Evolutionary conservation across 2,797 vertebrate species (phyloP), one percentile per base, ranked within the genome.

Genomic region (Ara ararauna): DNA sequence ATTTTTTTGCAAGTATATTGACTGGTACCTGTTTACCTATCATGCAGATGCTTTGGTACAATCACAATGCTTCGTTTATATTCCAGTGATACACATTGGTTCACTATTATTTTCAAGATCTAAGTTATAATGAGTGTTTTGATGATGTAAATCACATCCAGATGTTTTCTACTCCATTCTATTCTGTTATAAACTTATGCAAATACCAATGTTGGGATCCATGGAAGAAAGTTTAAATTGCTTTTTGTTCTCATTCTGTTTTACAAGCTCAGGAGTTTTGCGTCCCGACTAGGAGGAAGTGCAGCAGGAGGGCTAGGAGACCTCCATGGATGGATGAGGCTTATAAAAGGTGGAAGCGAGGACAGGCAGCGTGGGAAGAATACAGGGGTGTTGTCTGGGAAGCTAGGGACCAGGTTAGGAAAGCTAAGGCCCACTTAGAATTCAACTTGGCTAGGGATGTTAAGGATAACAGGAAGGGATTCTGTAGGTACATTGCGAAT

Each of bases 201-300:
- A 85, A 94, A 95, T 38, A 44, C 32, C 26, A 47, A 70, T 81
- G 87, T 58, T 70, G 14, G 75, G 40, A 91, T 54, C 36, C 2
- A 11, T 44, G 13, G 54, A 58, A 51, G 42, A 60, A 64, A 45
- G 42, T 87, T 89, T 71, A 61, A 74, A 93, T 94, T 84, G 61
- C 71, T 93, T 89, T 93, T 62, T 93, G 79, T 96, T 89, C 47
- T 92, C 27, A 40, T 50, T 94, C 45, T 65, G 36, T 66, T 94
- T 68, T 30, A 21, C 30, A 54, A 54, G 30, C 30, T 54, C 53
- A 32, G 12, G 19, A 32, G 30, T 54, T 12, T 54, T 13, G 30
- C 4, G 12, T 54, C 30, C 51, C 5, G 8, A 13, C 53, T 54
- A 54, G 53, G 30, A 54, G 30, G 53, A 54, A 54, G 30, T 13